Evolutionary conservation across 2,113 vertebrate species (phyloP).

Genomic region (Pangasianodon gigas): DNA sequence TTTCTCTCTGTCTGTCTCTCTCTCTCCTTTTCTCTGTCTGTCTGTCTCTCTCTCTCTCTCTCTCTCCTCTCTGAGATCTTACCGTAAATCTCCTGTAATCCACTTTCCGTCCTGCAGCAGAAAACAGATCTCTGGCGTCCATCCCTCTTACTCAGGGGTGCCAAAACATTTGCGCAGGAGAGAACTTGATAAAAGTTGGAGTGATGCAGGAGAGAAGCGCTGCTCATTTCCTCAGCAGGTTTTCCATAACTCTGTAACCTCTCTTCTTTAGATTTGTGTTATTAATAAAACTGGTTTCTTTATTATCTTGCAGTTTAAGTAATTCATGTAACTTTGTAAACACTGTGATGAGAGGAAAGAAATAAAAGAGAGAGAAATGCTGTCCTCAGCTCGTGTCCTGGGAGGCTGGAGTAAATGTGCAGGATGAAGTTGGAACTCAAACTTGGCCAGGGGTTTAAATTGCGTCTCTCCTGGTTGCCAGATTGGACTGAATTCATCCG

Average conservation of each 20-base stretch:
- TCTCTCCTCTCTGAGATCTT: constrained; percentile 40
- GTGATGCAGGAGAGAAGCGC: background rate
- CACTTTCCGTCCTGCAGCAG: constrained; percentile 45
- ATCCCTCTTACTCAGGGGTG: constrained; percentile 46
- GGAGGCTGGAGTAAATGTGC: background rate
- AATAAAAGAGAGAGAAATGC: background rate
- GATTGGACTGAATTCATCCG: background rate
- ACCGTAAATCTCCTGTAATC: constrained; percentile 68
- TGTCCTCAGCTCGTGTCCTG: background rate
- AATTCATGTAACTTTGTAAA: background rate
- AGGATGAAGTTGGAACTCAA: constrained; percentile 14
- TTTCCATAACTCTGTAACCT: background rate
- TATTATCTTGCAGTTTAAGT: background rate
- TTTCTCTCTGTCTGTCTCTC: background rate
- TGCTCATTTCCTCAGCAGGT: background rate
- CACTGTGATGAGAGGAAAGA: background rate
- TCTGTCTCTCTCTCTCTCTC: background rate
- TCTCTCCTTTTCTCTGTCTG: background rate
- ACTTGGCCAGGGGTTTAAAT: background rate
- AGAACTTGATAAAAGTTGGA: background rate
- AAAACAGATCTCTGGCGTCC: constrained; percentile 60
- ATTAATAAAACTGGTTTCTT: background rate
- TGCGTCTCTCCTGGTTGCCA: constrained; percentile 14
- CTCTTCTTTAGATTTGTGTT: background rate
- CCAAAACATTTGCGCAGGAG: background rate